Evolutionary conservation across 2,888 invertebrate genomes (phyloP).

Genomic region (Nysson spinosus): DNA sequence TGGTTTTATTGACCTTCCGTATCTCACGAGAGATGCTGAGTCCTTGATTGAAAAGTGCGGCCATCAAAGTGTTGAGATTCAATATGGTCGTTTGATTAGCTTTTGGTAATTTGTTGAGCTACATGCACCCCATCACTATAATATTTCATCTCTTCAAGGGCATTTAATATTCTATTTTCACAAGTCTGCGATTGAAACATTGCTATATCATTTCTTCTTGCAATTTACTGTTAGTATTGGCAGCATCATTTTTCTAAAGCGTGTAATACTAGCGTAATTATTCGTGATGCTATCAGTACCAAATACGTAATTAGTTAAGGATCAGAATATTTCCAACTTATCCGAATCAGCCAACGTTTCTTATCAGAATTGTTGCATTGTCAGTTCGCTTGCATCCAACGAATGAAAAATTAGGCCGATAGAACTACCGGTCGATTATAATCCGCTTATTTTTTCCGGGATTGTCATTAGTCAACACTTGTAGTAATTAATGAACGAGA

Average conservation of each 20-base stretch:
- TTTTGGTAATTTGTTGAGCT: slow-evolving; percentile 42
- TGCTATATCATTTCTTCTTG: slow-evolving; percentile 33
- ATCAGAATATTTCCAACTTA: slow-evolving; percentile 23
- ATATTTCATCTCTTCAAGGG: slow-evolving; percentile 16
- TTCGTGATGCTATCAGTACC: slow-evolving; percentile 22
- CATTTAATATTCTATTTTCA: slow-evolving; percentile 20
- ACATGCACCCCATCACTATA: slow-evolving; percentile 34
- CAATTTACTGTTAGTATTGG: slow-evolving; percentile 27
- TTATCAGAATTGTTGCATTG: slow-evolving; percentile 13
- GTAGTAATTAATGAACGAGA: slow-evolving; percentile 17
- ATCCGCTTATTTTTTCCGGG: slow-evolving; percentile 19
- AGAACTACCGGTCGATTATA: slow-evolving; percentile 14
- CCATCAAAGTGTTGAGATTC: too few relatives aligned
- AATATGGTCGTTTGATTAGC: background rate
- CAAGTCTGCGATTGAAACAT: slow-evolving; percentile 33
- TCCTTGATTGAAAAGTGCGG: too few relatives aligned
- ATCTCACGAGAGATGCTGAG: too few relatives aligned
- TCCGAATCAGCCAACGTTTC: slow-evolving; percentile 18
- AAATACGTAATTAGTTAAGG: slow-evolving; percentile 14
- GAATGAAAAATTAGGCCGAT: slow-evolving; percentile 45
- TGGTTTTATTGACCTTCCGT: too few relatives aligned
- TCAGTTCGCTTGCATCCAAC: slow-evolving; percentile 4
- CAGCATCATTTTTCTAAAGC: slow-evolving; percentile 32
- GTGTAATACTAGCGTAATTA: slow-evolving; percentile 17
- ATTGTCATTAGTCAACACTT: slow-evolving; percentile 42